These are phyloP conservation scores for Megatriorchis doriae DNA, from an alignment of 2,113 vertebrate genomes.

Conservation along the genomic window DNA sequence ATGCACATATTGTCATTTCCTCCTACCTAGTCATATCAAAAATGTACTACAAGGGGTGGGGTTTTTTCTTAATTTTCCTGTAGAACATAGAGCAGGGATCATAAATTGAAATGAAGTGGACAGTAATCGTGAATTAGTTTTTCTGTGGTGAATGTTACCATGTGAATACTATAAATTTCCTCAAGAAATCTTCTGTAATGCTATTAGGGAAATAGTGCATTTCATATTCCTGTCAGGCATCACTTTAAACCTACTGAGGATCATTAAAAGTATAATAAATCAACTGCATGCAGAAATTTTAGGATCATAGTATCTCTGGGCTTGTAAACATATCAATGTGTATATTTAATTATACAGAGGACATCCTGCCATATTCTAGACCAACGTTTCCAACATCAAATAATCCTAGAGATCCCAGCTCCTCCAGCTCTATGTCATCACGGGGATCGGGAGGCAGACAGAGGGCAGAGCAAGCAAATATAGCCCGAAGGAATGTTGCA, in stretches of 20 bases:
- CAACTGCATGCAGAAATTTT: not conserved
- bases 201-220: not conserved
- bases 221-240: not conserved
- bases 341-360: slow-evolving; percentile 78
- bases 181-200: not conserved
- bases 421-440: slow-evolving; percentile 97
- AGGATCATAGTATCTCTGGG: not conserved
- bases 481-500: slow-evolving; percentile 86
- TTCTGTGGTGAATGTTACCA: not conserved
- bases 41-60: not conserved
- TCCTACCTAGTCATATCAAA: not conserved
- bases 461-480: slow-evolving; percentile 83
- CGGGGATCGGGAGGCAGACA: slow-evolving; percentile 91
- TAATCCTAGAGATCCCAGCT: slow-evolving; percentile 92
- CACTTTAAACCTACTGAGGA: not conserved
- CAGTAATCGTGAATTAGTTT: not conserved
- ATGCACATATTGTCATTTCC: not conserved
- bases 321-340: not conserved
- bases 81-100: not conserved
- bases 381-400: slow-evolving; percentile 95
- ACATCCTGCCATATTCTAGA: slow-evolving; percentile 94
- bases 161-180: not conserved
- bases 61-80: not conserved
- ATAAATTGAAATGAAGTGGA: not conserved
- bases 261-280: slow-evolving; percentile 2